phyloP scores from a whole-genome alignment of 1,140 invertebrate species.

The Caenorhabditis briggsae region DNA sequence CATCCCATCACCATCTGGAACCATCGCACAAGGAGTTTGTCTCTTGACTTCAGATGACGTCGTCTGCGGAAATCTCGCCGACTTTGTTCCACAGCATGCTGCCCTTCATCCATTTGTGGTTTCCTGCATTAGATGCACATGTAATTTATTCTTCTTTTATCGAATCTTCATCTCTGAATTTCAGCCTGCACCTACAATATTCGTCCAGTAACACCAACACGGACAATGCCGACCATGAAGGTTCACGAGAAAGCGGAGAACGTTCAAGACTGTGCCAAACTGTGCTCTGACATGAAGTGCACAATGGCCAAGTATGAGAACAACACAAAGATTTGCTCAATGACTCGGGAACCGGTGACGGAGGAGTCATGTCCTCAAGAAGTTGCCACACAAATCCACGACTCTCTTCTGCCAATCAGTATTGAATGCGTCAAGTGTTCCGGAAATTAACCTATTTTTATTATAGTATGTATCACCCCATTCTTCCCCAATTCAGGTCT shows the following conservation, averaged over 20 bases:
- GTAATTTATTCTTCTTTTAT: conserved; percentile 62
- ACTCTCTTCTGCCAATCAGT: conserved; percentile 41
- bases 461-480: neutral
- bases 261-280: conserved; percentile 74
- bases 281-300: conserved; percentile 71
- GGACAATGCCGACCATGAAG: conserved; percentile 68
- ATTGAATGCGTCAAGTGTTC: conserved; percentile 44
- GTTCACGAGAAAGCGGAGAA: conserved; percentile 62
- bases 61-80: conserved; percentile 59
- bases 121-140: conserved; percentile 76
- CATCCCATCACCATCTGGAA: conserved; percentile 72
- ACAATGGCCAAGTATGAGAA: conserved; percentile 74
- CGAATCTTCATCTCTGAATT: conserved; percentile 49
- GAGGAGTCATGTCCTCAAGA: conserved; percentile 30
- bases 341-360: conserved; percentile 20
- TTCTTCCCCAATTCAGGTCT: conserved; percentile 38
- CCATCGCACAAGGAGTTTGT: conserved; percentile 73
- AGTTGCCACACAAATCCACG: conserved; percentile 53
- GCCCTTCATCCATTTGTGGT: conserved; percentile 76
- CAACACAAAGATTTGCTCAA: conserved; percentile 61
- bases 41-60: conserved; percentile 72
- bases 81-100: conserved; percentile 74
- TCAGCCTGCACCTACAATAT: conserved; percentile 76
- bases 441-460: neutral
- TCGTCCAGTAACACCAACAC: conserved; percentile 63